These are phyloP conservation scores for Acronicta aceris DNA, from an alignment of 2,888 invertebrate genomes.

Conservation along the genomic window DNA sequence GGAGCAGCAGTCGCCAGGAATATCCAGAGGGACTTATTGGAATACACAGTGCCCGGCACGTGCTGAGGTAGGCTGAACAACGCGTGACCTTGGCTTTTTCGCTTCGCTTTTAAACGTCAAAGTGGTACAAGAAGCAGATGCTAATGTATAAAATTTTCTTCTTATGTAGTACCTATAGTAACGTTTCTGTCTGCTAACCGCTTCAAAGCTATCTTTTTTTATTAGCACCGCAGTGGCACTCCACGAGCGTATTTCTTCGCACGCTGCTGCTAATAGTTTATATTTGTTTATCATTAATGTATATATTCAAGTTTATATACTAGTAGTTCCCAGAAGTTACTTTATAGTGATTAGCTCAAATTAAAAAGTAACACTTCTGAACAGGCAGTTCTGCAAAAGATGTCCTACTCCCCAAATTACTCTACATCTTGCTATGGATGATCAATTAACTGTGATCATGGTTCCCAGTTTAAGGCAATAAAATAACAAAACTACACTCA, in stretches of 20 bases:
- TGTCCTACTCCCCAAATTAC: background rate
- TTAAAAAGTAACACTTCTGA: too few species aligned
- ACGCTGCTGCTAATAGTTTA: slow-evolving; percentile 41
- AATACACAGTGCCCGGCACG: slow-evolving; percentile 68
- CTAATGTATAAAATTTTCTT: slow-evolving; percentile 42
- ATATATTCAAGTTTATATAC: slow-evolving; percentile 26
- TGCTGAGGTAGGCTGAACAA: slow-evolving; percentile 79
- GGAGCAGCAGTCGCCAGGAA: slow-evolving; percentile 57
- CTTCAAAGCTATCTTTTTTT: slow-evolving; percentile 46
- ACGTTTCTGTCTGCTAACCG: slow-evolving; percentile 35
- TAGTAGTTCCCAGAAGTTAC: slow-evolving; percentile 9
- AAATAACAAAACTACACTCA: too few species aligned
- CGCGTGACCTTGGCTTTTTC: slow-evolving; percentile 71
- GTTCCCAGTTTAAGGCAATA: too few species aligned
- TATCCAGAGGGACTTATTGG: slow-evolving; percentile 63
- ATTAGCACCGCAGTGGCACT: slow-evolving; percentile 44
- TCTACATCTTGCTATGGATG: slow-evolving; percentile 1
- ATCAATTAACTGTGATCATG: too few species aligned
- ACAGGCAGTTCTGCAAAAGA: too few species aligned
- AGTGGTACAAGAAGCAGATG: slow-evolving; percentile 53
- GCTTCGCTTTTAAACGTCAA: slow-evolving; percentile 60
- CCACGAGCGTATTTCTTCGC: slow-evolving; percentile 46
- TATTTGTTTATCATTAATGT: slow-evolving; percentile 45
- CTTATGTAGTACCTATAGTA: slow-evolving; percentile 23
- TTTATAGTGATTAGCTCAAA: too few species aligned